Base-by-base conservation (phyloP, 2,113 vertebrate genomes). In the Daubentonia madagascariensis region DNA sequence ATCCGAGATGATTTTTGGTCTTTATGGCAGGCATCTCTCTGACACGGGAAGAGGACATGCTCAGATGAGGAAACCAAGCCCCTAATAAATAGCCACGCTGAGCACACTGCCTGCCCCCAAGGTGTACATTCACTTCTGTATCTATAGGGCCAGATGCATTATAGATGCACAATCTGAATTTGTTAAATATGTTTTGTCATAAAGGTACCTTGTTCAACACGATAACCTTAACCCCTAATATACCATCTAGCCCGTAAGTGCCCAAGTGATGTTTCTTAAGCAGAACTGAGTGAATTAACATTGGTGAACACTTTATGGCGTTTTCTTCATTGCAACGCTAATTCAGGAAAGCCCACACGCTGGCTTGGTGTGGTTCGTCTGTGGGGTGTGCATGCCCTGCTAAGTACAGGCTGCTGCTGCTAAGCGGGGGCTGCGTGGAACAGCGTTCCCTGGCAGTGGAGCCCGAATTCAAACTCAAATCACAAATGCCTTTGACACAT, bases 41-140 rank as follows among this genome's bases (percentile, higher is more conserved):
- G 75, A 13, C 11, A 5, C 2, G 3, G 23, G 67, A 52, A 8
- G 8, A 50, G 43, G 17, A 22, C 9, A 0, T 1, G 3, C 7
- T 11, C 14, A 20, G 5, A 30, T 0, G 2, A 67, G 40, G 68
- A 65, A 32, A 17, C 23, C 0, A 10, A 37, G 37, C 8, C 59
- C 59, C n/a, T 7, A 2, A 18, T 7, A 3, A 37, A 28, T 0
- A 20, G n/a, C 61, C 23, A 10, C 9, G 1, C 3, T 0, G 1
- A 40, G 76, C 30, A 63, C 6, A 20, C 3, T 1, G 4, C 13
- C 40, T 1, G 0, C 4, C 43, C 43, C 59, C 3, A 9, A 2
- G 18, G 8, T 25, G 20, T 8, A 0, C 3, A 4, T 22, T 43
- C 67, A 6, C n/a, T 12, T 10, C 43, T 59, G 32, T 4, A 0